Evolutionary conservation across 1,140 invertebrate genomes (phyloP), one percentile per base, ranked within the genome.

Genomic region (Trichonephila clavata): DNA sequence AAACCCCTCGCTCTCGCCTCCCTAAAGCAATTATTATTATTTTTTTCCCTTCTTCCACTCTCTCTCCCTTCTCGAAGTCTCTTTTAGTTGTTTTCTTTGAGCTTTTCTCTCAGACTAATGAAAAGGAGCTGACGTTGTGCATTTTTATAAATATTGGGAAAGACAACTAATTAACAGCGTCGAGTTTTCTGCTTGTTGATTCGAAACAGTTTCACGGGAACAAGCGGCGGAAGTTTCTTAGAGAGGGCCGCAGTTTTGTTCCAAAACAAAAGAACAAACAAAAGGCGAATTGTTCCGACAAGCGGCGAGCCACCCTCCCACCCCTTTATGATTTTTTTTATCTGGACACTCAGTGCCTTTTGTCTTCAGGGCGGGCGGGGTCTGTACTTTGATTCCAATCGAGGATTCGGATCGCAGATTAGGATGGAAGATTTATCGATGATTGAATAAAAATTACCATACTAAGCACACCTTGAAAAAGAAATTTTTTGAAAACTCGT

Each of bases 91-190:
- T 94, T 94, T 90, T 94, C 93, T 90, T 94, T 84, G 77, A 87
- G 92, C 92, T 92, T 92, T 92, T 92, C 83, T 92, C 90, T 92
- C 81, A 81, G 32, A 43, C 86, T 87, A 93, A 93, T 93, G 92
- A 93, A 93, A 93, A 93, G 92, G 92, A 88, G 84, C 84, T 93
- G 63, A 68, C 90, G 90, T 91, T 92, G 90, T 80, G 92, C 92
- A 93, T 93, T 93, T 93, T 93, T 93, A 93, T 93, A 93, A 93
- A 93, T 93, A 93, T 93, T 93, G 92, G 92, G 86, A 93, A 93
- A 93, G 92, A 93, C 92, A 93, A 93, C 92, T 93, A 93, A 93
- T 93, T 93, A 93, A 93, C 92, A 81, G 92, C 84, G 86, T 88
- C 59, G 92, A 93, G 86, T 88, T 93, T 93, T 88, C 65, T 86